Base-by-base conservation (phyloP, 1,140 invertebrate genomes). In the Proctacanthus coquilletti region DNA sequence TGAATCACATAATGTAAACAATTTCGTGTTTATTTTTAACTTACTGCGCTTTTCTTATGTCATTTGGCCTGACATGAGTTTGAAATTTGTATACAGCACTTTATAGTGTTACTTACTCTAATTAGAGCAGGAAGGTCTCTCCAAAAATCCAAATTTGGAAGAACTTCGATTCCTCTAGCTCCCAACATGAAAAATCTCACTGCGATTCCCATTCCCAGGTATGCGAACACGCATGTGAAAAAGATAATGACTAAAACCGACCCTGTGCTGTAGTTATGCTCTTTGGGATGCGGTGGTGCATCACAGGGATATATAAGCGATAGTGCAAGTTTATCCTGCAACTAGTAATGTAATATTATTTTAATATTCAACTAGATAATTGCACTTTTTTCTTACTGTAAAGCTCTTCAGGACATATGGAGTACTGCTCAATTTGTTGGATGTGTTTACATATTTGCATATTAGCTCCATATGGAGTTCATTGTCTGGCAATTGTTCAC, bases 121-220 rank as follows among this genome's bases (percentile, higher is more conserved):
- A 70, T 58, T 45, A 71, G 57, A 47, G 57, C 56, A 14, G 69
- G 69, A 25, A 71, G 45, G 36, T 66, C 65, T 20, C 48, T 54
- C 70, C 70, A 72, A 49, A 72, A 72, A 40, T 53, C 61, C 35
- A 68, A 46, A 50, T 72, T 70, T 2, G 70, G 70, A 43, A 72
- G 62, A 20, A 70, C 58, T 55, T 72, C 70, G 13, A 64, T 41
- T 4, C 70, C 69, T 9, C 65, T 62, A 6, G 70, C 70, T 14
- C 70, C 69, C 61, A 69, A 64, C 10, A 68, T 45, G 48, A 69
- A 72, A 50, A 67, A 65, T 51, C 68, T 64, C 1, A 68, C 62
- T 23, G 61, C 56, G 44, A 60, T 58, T 27, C 69, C 70, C 3
- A 63, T 6, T 8, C 23, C 23, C n/a, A 25, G n/a, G n/a, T 25